Evolutionary conservation across 2,797 vertebrate species (phyloP).

Genomic region (Xiphorhynchus erythropygius): DNA sequence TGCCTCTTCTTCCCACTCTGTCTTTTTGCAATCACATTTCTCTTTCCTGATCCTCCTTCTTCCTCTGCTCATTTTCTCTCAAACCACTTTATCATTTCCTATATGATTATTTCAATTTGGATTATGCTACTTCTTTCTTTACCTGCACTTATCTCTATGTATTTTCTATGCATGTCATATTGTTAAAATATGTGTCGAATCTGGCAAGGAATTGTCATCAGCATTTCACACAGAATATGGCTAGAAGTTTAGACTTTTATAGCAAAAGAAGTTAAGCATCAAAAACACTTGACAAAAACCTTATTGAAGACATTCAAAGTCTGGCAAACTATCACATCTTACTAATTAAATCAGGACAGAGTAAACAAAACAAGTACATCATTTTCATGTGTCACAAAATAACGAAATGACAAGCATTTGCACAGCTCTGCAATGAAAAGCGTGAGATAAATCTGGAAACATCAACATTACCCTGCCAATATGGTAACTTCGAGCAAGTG

Average conservation of each 20-base stretch:
- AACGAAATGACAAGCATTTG: conserved; percentile 72
- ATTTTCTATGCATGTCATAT: not conserved
- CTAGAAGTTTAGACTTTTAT: conserved; percentile 5
- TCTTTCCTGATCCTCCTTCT: not conserved
- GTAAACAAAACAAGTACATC: conserved; percentile 74
- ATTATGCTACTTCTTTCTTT: not conserved
- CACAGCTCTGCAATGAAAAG: conserved; percentile 74
- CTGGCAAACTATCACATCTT: conserved; percentile 28
- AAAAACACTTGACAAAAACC: conserved; percentile 10
- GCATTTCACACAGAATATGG: conserved; percentile 12
- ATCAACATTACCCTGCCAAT: conserved; percentile 36
- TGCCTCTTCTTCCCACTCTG: not conserved
- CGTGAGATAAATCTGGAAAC: conserved; percentile 66
- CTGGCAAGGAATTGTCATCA: not conserved
- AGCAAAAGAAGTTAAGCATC: conserved; percentile 13
- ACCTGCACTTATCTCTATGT: not conserved
- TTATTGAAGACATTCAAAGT: conserved; percentile 4
- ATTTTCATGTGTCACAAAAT: conserved; percentile 73
- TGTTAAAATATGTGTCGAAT: not conserved
- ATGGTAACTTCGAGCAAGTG: conserved; percentile 45
- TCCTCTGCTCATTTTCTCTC: not conserved
- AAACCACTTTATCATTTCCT: not conserved
- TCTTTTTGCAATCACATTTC: not conserved
- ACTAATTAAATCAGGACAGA: conserved; percentile 67
- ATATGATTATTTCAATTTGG: not conserved